Conservation (phyloP, 2,888 invertebrate genomes). For the Plebejus anna region DNA sequence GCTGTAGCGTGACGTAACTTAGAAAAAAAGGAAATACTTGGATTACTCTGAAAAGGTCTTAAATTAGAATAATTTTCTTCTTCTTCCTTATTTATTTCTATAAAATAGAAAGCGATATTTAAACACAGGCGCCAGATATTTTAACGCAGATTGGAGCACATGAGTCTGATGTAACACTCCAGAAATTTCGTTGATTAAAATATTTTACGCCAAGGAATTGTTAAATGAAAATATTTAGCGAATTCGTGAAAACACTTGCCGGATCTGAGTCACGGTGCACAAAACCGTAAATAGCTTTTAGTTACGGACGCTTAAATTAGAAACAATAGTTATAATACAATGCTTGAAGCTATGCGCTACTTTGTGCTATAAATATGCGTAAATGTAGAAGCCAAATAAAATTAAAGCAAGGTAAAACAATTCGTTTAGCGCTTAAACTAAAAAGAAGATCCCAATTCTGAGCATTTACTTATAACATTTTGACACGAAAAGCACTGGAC, state of each 20-base stretch:
- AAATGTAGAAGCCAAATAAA: background rate
- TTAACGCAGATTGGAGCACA: background rate
- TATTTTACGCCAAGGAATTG: background rate
- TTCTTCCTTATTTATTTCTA: too few species aligned
- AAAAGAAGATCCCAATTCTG: too few species aligned
- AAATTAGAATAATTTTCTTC: too few species aligned
- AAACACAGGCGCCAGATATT: background rate
- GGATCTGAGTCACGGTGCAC: background rate
- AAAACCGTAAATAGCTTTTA: background rate
- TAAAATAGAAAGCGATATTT: too few species aligned
- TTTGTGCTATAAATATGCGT: background rate
- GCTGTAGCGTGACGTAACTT: too few species aligned
- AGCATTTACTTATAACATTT: too few species aligned
- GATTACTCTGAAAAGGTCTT: too few species aligned
- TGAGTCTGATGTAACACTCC: background rate
- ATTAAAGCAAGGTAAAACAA: background rate
- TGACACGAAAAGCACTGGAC: too few species aligned
- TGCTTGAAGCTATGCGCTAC: background rate
- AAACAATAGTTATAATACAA: background rate
- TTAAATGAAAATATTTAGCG: background rate
- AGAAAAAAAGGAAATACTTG: too few species aligned
- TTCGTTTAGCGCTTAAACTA: background rate
- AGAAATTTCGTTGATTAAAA: background rate
- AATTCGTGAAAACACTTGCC: background rate
- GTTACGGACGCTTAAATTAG: background rate